Evolutionary conservation across 2,888 invertebrate species (phyloP), one percentile per base, ranked within the genome.

Genomic region (Drosophila lacicola): DNA sequence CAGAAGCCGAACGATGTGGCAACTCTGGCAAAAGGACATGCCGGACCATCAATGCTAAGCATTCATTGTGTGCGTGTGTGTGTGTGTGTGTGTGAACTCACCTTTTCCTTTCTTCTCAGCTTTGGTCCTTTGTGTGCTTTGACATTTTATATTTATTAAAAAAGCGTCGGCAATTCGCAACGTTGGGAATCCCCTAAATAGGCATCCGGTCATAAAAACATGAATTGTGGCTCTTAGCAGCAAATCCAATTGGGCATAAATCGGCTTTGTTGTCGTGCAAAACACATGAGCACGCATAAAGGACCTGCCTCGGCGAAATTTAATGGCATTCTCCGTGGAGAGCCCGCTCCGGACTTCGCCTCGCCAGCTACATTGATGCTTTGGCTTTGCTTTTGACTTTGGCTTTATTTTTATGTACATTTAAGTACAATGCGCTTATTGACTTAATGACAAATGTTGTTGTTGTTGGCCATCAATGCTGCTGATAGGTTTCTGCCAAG

Each of bases 61-160:
- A 78, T 83, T 74, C 63, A 54, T 37, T 65, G 36, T 50, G 56
- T 66, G 54, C 53, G 62, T 67, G 70, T 61, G 34, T 70, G 25
- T 55, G 55, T 60, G 34, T 66, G 34, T 58, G 55, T 65, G 64
- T 57, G 63, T 66, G 66, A 72, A 65, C 83, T 78, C 75, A 85
- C 80, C 82, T 82, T 80, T 68, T 62, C 69, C 61, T 29, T 17
- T 21, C 49, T 47, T 49, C 34, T 47, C 34, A 55, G 50, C 53
- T 45, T 37, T 63, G 44, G 25, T 55, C 54, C 53, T 45, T 41
- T 63, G 44, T 58, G 44, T 49, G 64, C 37, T 49, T 64, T 78
- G 76, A 80, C 84, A 88, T 86, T 88, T 84, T 84, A 84, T 84
- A 86, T 86, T 88, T 84, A 88, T 88, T 88, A 88, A 85, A 88